Base-by-base conservation (phyloP, 2,888 invertebrate species). In the Zeuzera pyrina region DNA sequence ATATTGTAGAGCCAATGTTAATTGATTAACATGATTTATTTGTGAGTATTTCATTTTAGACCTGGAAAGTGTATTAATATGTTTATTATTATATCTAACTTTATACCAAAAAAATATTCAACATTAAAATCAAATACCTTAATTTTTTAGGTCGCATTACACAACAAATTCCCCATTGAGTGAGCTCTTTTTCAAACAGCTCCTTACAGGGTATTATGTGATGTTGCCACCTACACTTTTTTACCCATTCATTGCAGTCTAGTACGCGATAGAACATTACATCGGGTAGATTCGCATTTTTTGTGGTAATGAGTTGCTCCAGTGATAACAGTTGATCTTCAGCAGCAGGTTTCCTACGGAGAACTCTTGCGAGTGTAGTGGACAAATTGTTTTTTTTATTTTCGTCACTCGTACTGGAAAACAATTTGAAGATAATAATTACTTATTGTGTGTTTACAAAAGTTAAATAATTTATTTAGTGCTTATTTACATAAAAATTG, bases 91-190 rank as follows among this genome's bases (percentile, higher is more conserved):
- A 19, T 6, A 6, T 19, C 8, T 8, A 19, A 19, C 8, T 19
- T 19, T 19, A 19, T 6, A 19, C 8, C 8, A 19, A 19, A 19
- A 19, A 19, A 19, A 19, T n/a, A 19, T 6, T 19, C 19, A 8
- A 19, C 8, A 19, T 6, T 5, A 19, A 19, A 6, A 19, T 27
- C 13, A 15, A 15, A 11, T 3, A 3, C 53, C 58, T 53, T 40
- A 73, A 76, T n/a, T 47, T 56, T 1, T 44, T 13, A 4, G 68
- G 54, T 3, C 47, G 38, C 51, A 66, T 56, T 0, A 71, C 52
- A 37, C 81, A 81, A 40, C 79, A 79, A 1, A 60, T 39, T 0
- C 78, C 78, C 49, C 55, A 61, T 3, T 44, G 40, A 1, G 67
- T 76, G 2, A 69, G 15, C 16, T 63, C 48, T 30, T 57, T 63